Percentiles rank a stretch among this genome's conserved stretches.
Conservation (phyloP, 2,113 vertebrate genomes). For the Apeltes quadracus region DNA sequence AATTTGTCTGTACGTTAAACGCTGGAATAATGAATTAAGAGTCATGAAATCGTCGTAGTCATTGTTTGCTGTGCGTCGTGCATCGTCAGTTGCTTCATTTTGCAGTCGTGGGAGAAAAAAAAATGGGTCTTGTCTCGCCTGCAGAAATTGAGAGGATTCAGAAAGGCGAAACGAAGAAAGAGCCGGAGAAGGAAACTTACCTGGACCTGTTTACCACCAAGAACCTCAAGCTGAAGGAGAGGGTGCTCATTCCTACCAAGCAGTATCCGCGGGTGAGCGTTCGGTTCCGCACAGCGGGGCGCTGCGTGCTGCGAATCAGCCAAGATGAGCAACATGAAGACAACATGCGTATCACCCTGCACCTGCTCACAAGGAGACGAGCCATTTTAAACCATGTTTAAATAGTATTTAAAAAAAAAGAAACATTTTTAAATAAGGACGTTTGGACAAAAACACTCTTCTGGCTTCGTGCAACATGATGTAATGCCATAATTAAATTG, state of each 20-base stretch:
- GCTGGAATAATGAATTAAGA: no score
- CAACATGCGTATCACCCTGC: neutral
- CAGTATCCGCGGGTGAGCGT: slow-evolving; percentile 91
- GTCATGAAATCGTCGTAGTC: no score
- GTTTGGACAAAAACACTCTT: no score
- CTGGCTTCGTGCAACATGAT: neutral
- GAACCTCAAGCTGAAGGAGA: slow-evolving; percentile 93
- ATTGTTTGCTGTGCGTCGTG: neutral
- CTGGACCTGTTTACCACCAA: slow-evolving; percentile 94
- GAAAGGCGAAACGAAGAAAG: slow-evolving; percentile 93
- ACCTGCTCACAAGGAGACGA: no score
- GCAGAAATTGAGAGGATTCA: slow-evolving; percentile 96
- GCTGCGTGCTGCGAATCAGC: neutral
- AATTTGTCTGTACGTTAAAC: no score
- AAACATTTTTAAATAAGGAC: no score
- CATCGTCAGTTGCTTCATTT: neutral
- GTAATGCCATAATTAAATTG: neutral
- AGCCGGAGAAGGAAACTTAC: slow-evolving; percentile 89
- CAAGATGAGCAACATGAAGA: neutral
- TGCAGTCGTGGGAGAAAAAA: no score
- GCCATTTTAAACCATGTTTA: no score
- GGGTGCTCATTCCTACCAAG: slow-evolving; percentile 94
- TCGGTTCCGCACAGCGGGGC: accelerated
- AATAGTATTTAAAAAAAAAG: no score
- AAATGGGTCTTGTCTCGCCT: slow-evolving; percentile 4